Base-by-base conservation (phyloP, 2,888 invertebrate species). In the Trachelus stipa region DNA sequence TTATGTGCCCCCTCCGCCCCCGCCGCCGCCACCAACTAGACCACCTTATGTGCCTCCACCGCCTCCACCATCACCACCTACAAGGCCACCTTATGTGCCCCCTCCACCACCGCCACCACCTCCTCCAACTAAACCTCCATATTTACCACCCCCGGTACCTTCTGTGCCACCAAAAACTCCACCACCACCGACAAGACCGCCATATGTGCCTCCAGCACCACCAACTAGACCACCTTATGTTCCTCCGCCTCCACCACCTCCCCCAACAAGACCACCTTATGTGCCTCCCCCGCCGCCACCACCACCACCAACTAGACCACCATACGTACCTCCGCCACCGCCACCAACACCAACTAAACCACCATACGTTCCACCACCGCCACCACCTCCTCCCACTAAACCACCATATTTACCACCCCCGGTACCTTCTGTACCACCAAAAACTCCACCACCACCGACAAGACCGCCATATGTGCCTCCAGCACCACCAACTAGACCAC, bases 91-190 rank as follows among this genome's bases (percentile, higher is more conserved):
- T 34, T 77, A 80, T 31, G 76, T 75, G 12, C 77, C 79, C 12
- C 73, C 78, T 6, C 6, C 68, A 0, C 23, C 31, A 56, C 12
- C 80, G 6, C 34, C 81, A 4, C 40, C 87, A 82, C 12, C 34
- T 30, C 75, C 81, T 0, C 85, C 83, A 79, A 80, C 30, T 79
- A 83, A 73, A 77, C 12, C 89, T 78, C 68, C 88, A 12, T 73
- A 85, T 68, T 12, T 68, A 4, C 40, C 34, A n/a, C n/a, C n/a
- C n/a, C n/a, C n/a, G n/a, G n/a, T n/a, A n/a, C n/a, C n/a, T n/a
- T n/a, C n/a, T n/a, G n/a, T n/a, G n/a, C n/a, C n/a, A n/a, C n/a
- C n/a, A n/a, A n/a, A n/a, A n/a, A n/a, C n/a, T n/a, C n/a, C n/a
- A n/a, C n/a, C n/a, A 9, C 34, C 34, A 34, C 34, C 71, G 9